Conservation (phyloP, 2,113 vertebrate genomes). For the Pedionomus torquatus region DNA sequence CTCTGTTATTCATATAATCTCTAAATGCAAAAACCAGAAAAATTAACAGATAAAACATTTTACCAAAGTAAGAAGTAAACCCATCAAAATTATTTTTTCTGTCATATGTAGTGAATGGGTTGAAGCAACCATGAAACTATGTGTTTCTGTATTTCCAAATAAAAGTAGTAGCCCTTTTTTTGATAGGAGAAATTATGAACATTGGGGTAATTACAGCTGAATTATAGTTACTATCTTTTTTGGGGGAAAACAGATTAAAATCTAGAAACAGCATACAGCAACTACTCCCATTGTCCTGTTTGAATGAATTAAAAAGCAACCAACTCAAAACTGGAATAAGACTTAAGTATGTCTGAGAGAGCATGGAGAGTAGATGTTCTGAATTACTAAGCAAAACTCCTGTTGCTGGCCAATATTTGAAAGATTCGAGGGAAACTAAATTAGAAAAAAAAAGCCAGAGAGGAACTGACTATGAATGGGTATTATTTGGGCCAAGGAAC, state of each 20-base stretch:
- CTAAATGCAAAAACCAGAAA: background rate
- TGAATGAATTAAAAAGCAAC: background rate
- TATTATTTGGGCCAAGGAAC: background rate
- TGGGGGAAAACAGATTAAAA: background rate
- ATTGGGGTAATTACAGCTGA: background rate
- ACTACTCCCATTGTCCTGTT: background rate
- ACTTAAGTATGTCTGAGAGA: background rate
- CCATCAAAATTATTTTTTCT: background rate
- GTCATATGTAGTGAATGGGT: background rate
- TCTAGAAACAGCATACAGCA: background rate
- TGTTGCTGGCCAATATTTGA: background rate
- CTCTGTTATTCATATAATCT: background rate
- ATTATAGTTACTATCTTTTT: background rate
- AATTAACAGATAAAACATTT: background rate
- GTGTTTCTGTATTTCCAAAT: background rate
- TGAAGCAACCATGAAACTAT: background rate
- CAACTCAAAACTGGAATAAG: background rate
- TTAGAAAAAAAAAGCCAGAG: background rate
- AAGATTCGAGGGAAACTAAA: background rate
- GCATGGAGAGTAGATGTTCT: accelerated
- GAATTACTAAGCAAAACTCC: background rate
- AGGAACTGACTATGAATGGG: background rate
- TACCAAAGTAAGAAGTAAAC: background rate
- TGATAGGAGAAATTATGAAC: background rate
- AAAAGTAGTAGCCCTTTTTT: background rate